Base-by-base conservation (phyloP, 1,140 invertebrate genomes). In the Cataglyphis hispanica region DNA sequence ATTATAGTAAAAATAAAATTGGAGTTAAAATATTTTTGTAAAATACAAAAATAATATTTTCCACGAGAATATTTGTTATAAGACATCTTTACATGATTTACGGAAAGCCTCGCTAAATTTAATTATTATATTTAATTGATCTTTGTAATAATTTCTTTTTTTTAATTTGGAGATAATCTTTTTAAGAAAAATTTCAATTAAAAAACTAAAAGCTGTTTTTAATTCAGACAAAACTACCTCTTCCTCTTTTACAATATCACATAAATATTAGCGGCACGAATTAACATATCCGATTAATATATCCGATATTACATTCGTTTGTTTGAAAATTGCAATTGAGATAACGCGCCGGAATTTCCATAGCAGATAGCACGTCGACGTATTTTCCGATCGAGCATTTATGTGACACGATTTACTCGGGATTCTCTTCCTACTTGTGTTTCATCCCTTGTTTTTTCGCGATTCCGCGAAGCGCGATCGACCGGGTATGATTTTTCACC, bases 401-500 rank as follows among this genome's bases (percentile, higher is more conserved):
- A 53, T 53, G 78, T 43, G 78, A 70, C 70, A 53, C 66, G 50
- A 81, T 70, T 70, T 37, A 22, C 22, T 13, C 63, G 22, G 50
- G 22, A 70, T 31, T 81, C 19, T n/a, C n/a, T 25, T 34, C 66
- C 37, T 11, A 13, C 34, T 70, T n/a, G 27, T 19, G 34, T 66
- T 40, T 40, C 66, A 13, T 11, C 16, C 16, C 2, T 19, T 2
- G 11, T 61, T 31, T 50, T 60, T 60, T 40, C 27, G 8, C 34
- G 11, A 69, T 34, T 19, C 34, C 50, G 34, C 31, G 43, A 72
- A 66, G 67, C 37, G 78, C 78, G 46, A 83, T 83, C 67, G 13
- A 19, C 37, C 66, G 67, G 53, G 25, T 31, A 72, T 74, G 78
- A 83, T 83, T 83, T 86, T 86, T 86, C 63, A 70, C 64, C 46